Conservation (phyloP, 2,113 vertebrate species). For the Nesospiza acunhae region DNA sequence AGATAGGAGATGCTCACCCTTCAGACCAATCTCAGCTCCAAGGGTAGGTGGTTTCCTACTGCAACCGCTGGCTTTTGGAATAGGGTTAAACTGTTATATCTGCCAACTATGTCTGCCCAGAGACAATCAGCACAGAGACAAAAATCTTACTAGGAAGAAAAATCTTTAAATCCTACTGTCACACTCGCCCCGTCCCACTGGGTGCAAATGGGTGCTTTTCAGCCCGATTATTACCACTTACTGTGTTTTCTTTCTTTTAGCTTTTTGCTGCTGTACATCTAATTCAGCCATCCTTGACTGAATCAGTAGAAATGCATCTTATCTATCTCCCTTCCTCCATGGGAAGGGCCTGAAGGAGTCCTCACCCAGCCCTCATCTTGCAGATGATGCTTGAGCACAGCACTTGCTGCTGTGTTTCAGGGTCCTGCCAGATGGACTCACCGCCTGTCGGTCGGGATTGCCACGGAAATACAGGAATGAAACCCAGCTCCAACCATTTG, state of each 20-base stretch:
- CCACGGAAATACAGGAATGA: background rate
- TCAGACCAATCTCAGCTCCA: background rate
- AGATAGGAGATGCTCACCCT: fast-evolving
- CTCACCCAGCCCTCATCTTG: background rate
- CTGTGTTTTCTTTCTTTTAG: background rate
- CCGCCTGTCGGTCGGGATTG: background rate
- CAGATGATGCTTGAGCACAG: background rate
- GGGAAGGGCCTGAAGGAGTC: background rate
- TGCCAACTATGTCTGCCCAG: background rate
- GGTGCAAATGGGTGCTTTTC: background rate
- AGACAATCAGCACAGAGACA: background rate
- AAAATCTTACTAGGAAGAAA: background rate
- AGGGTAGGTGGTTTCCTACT: background rate
- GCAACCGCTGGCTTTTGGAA: background rate
- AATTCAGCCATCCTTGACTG: background rate
- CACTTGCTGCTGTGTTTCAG: background rate
- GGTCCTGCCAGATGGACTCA: constrained; percentile 39
- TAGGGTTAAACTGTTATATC: background rate
- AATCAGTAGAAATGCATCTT: background rate
- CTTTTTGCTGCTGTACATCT: background rate
- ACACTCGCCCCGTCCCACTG: background rate
- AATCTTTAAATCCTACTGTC: background rate
- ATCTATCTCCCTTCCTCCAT: background rate
- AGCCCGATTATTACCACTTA: background rate
- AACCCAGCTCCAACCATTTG: constrained; percentile 20